Percentiles rank a stretch among this genome's conserved stretches.
phyloP scores from a whole-genome alignment of 37 sponge, comb jelly and placozoan species.

The Cladorhizidae sp. region DNA sequence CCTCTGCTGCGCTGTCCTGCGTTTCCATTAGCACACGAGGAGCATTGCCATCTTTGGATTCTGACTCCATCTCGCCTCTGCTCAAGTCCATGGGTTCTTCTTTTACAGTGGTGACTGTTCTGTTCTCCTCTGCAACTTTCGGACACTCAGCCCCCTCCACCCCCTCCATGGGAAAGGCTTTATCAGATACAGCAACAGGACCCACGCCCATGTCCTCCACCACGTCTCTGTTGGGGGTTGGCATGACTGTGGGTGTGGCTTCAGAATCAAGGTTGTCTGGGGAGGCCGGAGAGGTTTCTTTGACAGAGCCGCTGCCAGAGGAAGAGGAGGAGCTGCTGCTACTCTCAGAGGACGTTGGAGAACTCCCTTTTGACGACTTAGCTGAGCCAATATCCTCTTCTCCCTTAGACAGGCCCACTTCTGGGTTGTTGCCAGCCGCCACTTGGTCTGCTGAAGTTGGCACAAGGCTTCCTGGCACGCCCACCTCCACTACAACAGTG shows the following conservation, averaged over 20 bases:
- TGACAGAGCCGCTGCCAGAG: neutral
- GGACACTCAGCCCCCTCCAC: neutral
- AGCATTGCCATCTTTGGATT: too few species aligned
- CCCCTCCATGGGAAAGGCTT: neutral
- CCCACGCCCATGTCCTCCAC: neutral
- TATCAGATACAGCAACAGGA: too few species aligned
- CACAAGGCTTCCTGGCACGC: too few species aligned
- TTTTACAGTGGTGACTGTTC: neutral
- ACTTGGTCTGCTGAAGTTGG: too few species aligned
- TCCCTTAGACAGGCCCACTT: too few species aligned
- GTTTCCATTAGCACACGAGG: neutral
- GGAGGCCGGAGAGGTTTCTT: neutral
- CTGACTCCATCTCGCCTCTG: too few species aligned
- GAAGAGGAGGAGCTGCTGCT: too few species aligned
- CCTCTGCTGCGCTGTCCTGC: neutral
- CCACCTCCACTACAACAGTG: neutral
- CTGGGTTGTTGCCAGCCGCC: too few species aligned
- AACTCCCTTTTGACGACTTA: neutral
- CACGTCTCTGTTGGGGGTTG: neutral
- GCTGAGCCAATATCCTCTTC: neutral
- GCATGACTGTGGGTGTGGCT: slow-evolving; percentile 4
- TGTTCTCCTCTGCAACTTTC: neutral
- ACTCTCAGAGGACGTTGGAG: neutral
- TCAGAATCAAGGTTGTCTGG: neutral
- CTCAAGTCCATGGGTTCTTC: too few species aligned